Evolutionary conservation across 2,113 vertebrate genomes (phyloP).

Genomic region (Megaceryle torquata): DNA sequence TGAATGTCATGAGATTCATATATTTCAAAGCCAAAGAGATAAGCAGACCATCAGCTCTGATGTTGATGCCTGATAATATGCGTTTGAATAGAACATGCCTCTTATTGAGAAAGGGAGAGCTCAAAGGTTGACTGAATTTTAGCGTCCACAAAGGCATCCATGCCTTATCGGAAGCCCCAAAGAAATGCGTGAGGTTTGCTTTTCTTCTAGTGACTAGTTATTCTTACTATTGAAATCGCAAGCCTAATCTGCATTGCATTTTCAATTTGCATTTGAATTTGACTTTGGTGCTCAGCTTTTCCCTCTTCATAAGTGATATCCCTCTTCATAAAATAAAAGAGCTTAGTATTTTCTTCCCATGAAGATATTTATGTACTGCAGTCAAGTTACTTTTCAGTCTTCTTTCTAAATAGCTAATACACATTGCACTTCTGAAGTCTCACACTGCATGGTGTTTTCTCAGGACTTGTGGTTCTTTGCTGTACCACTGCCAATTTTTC

Average conservation of each 20-base stretch:
- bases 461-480: not conserved
- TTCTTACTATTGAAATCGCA: not conserved
- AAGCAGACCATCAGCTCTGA: not conserved
- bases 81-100: not conserved
- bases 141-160: not conserved
- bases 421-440: not conserved
- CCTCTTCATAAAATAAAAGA: not conserved
- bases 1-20: not conserved
- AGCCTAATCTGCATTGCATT: not conserved
- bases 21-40: constrained; percentile 1
- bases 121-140: not conserved
- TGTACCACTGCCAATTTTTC: not conserved
- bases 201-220: not conserved
- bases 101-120: not conserved
- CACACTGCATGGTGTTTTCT: not conserved
- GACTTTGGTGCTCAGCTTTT: not conserved
- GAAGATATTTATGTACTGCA: not conserved
- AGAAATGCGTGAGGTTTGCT: not conserved
- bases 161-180: not conserved
- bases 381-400: not conserved
- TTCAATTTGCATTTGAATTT: not conserved
- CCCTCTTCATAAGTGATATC: not conserved
- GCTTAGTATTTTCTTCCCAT: not conserved
- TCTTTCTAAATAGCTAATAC: not conserved
- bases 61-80: not conserved